Base-by-base conservation (phyloP, 2,797 vertebrate species). In the Myiotriccus ornatus region DNA sequence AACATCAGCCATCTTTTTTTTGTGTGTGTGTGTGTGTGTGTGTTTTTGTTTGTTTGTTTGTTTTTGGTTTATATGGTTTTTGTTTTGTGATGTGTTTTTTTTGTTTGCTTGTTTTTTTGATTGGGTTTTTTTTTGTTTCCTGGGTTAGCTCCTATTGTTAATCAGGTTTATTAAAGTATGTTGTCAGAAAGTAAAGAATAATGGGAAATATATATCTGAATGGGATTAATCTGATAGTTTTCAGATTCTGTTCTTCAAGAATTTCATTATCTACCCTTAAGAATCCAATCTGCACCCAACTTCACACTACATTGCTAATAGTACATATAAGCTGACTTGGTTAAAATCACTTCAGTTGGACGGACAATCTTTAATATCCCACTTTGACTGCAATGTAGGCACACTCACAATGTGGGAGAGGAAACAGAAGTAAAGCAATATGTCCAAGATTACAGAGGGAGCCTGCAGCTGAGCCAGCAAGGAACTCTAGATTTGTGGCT, bases 401-500 rank as follows among this genome's bases (percentile, higher is more conserved):
- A 95, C 88, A 95, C 76, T 73, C 80, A 91, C 88, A 80, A 39
- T 43, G 76, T 60, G 69, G 83, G 86, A 93, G 80, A 96, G 76
- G 83, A 84, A 88, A 60, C 65, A 91, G 92, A 85, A 93, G 80
- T 90, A 96, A 96, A 95, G 69, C 34, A 95, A 90, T 94, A 94
- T 93, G 70, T 90, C 73, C 90, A 88, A 32, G 73, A 90, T 89
- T 87, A 84, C 70, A 75, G 43, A 90, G 34, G 30, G 62, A 92
- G 37, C 65, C 41, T 56, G 43, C 65, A 88, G 62, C 65, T 3
- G 28, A 90, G 62, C 65, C 67, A 95, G 55, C 46, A 68, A 76
- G 59, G 69, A 95, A 89, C 43, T 86, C 49, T 65, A 88, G 50
- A 73, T 62, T 86, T 71, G 41, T 55, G 76, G 73, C 62, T 94